A percentile compares a stretch with the other conserved stretches of the same genome.
These are phyloP conservation scores for Syngnathus floridae DNA, from an alignment of 2,113 vertebrate genomes.

Conservation along the genomic window DNA sequence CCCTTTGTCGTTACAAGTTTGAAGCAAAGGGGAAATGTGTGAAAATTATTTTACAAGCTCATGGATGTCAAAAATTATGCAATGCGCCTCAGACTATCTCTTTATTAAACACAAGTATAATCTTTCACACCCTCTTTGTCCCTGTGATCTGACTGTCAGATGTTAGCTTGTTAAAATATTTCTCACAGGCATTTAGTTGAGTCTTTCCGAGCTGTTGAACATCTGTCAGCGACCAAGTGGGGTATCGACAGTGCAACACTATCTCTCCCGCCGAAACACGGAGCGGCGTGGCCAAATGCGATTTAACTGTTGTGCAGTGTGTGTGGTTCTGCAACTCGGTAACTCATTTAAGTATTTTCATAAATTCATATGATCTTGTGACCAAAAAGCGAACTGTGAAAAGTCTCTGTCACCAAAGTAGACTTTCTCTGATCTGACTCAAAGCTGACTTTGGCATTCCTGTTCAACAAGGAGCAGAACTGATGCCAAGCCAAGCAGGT, in stretches of 20 bases:
- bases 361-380: too few relatives aligned
- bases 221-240: constrained; percentile 63
- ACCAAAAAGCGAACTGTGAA: too few relatives aligned
- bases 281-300: neutral
- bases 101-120: neutral
- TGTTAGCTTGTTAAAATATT: constrained; percentile 38
- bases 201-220: constrained; percentile 54
- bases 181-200: constrained; percentile 53
- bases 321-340: neutral
- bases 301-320: constrained; percentile 1
- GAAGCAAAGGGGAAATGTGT: neutral
- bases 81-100: constrained; percentile 6
- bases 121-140: constrained; percentile 14
- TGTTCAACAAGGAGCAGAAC: constrained; percentile 9
- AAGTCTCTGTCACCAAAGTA: constrained; percentile 1
- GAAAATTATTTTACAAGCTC: neutral
- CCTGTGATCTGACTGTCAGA: constrained; percentile 16
- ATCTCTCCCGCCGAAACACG: neutral
- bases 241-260: constrained; percentile 53
- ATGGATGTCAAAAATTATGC: constrained; percentile 16
- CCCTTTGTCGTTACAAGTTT: constrained; percentile 8
- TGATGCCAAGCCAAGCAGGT: constrained; percentile 34
- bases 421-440: too few relatives aligned
- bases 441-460: neutral
- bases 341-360: too few relatives aligned